Conservation (phyloP, 2,888 invertebrate genomes). For the Listrodromus nycthemerus region DNA sequence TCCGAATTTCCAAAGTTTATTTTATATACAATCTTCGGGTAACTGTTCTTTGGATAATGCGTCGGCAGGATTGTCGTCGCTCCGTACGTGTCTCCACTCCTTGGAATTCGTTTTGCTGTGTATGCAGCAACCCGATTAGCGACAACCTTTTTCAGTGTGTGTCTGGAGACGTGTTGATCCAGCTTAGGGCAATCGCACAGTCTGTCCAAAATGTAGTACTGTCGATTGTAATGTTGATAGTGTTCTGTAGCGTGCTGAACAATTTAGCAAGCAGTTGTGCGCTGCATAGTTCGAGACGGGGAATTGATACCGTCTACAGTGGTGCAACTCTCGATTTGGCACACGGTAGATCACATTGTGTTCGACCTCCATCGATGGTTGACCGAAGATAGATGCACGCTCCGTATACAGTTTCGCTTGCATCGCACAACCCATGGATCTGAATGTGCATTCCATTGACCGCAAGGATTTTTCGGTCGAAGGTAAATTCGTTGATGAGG, state of each 20-base stretch:
- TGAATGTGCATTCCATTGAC: neutral
- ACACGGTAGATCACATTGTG: constrained; percentile 43
- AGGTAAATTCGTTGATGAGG: constrained; percentile 7
- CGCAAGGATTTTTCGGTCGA: constrained; percentile 31
- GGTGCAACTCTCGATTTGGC: constrained; percentile 66
- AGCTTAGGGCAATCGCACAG: constrained; percentile 66
- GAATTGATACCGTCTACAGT: constrained; percentile 50
- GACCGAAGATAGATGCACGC: constrained; percentile 55
- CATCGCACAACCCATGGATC: too few species aligned
- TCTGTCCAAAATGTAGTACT: constrained; percentile 62
- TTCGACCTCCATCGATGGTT: neutral
- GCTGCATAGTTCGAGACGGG: constrained; percentile 62
- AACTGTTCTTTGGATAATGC: constrained; percentile 55
- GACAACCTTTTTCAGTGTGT: constrained; percentile 60
- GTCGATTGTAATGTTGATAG: neutral
- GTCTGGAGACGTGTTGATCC: constrained; percentile 61
- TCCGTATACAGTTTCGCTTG: too few species aligned
- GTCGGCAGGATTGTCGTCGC: constrained; percentile 67
- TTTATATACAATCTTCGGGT: constrained; percentile 17
- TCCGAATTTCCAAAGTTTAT: constrained; percentile 58
- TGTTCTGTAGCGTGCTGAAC: neutral
- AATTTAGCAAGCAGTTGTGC: constrained; percentile 58
- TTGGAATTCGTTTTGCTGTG: constrained; percentile 32
- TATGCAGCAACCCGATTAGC: constrained; percentile 64
- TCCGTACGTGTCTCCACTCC: constrained; percentile 55